Evolutionary conservation across 2,888 invertebrate species (phyloP).

Genomic region (Andrena praecox): DNA sequence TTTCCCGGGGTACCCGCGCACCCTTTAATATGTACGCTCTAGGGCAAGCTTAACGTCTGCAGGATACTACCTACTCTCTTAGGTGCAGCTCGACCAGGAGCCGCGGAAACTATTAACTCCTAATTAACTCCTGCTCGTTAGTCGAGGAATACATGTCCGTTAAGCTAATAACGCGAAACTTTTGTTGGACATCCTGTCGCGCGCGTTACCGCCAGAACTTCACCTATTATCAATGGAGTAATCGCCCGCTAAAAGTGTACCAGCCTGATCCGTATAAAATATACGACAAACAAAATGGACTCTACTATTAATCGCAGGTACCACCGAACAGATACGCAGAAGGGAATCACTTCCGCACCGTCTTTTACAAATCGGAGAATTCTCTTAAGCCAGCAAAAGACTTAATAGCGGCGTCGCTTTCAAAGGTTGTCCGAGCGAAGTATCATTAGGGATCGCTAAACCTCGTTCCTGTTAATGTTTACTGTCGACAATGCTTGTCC

Average conservation of each 20-base stretch:
- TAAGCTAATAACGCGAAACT: background rate
- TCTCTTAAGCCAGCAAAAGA: background rate
- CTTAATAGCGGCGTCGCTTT: conserved; percentile 23
- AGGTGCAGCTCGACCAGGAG: conserved; percentile 19
- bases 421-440: background rate
- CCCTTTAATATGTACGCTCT: conserved; percentile 69
- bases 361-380: background rate
- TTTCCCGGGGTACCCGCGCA: background rate
- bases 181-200: background rate
- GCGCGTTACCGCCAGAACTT: background rate
- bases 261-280: background rate
- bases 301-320: background rate
- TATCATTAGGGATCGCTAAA: background rate
- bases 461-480: conserved; percentile 24
- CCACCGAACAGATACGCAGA: background rate
- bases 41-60: conserved; percentile 73
- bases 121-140: conserved; percentile 11
- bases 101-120: background rate
- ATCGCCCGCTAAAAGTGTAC: background rate
- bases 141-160: background rate
- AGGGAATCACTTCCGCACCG: background rate
- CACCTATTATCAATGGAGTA: conserved; percentile 36
- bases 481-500: conserved; percentile 4
- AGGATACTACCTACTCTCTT: conserved; percentile 55
- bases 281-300: background rate